Evolutionary conservation across 2,797 vertebrate genomes (phyloP), one percentile per base, ranked within the genome.

Genomic region (Phrynocephalus guinanensis): DNA sequence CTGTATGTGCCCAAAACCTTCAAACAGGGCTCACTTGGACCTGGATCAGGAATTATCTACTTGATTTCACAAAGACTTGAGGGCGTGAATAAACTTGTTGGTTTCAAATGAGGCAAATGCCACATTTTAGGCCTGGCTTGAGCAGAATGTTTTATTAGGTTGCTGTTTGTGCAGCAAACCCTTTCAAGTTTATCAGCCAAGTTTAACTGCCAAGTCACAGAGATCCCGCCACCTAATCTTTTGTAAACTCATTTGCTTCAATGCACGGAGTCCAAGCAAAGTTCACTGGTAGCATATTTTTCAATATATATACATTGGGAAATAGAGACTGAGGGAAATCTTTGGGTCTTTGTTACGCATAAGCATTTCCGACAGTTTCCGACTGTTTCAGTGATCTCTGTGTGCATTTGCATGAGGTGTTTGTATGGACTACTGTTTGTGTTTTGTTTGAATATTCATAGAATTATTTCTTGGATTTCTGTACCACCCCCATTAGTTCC

Each of bases 201-300:
- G 56, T 66, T 79, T 80, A 80, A 80, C 68, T 80, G 82, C 76
- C 68, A 88, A 80, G 68, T 20, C 38, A 73, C 68, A 73, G 44
- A 73, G 82, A 73, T 88, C 82, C 87, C 84, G 82, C 78, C 75
- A 79, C 75, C 52, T 84, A 88, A 88, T 88, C 87, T 87, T 83
- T 86, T 90, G 71, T 48, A 71, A 83, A 88, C 70, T 79, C 82
- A 84, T 80, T 79, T 88, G 68, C 67, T 88, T 66, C 56, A 52
- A 28, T 75, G 77, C 56, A 78, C 26, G 72, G 73, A 89, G 84
- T 80, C 63, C 20, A 90, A 85, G 68, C 9, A 78, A n/a, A 77
- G 60, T 82, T 85, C 71, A 82, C 71, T 16, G 2, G 38, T 18
- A 13, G 56, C 30, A 33, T 16, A 13, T 16, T 71, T 83, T 52